Evolutionary conservation across 2,888 invertebrate genomes (phyloP), one percentile per base, ranked within the genome.

Genomic region (Drosophila engyochracea): DNA sequence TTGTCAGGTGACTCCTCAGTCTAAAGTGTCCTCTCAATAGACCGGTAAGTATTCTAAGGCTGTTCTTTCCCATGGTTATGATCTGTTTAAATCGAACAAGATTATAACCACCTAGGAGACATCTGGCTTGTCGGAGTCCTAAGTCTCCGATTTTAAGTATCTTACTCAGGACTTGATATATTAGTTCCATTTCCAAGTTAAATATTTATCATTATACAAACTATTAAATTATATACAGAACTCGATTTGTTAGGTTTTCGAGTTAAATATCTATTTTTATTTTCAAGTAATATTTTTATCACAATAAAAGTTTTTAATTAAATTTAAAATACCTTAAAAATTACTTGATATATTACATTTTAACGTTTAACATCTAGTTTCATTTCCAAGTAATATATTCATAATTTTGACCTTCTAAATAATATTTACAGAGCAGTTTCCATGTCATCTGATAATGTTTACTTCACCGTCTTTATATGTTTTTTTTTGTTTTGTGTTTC

Each of bases 381-480:
- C 2, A 9, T 22, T 47, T 47, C 2, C 14, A 22, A 16, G 22
- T 47, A 7, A 22, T 22, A 14, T 16, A 47, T 7, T 25, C 25
- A 0, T 25, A 9, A 16, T 47, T 47, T 47, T 9, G 16, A 16
- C 25, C 16, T 47, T 25, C 12, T 12, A 2, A 25, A 9, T 16
- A 10, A 19, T 28, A 9, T 37, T 68, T 53, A 16, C n/a, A 52
- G 59, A 30, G 77, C 49, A 59, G 66, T n/a, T 12, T 47, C 31
- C 52, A 49, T 72, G 39, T 33, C 37, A 37, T 33, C 10, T 31
- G 12, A 19, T 19, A 14, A 22, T 28, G n/a, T 16, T 28, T 28
- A 6, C 12, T 28, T 2, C 16, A 25, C 16, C 10, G 19, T 28
- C 28, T 19, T 31, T 10, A n/a, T 55, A 37, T 55, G 7, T 44